Evolutionary conservation across 2,113 vertebrate genomes (phyloP).

Genomic region (Rhinoderma darwinii): DNA sequence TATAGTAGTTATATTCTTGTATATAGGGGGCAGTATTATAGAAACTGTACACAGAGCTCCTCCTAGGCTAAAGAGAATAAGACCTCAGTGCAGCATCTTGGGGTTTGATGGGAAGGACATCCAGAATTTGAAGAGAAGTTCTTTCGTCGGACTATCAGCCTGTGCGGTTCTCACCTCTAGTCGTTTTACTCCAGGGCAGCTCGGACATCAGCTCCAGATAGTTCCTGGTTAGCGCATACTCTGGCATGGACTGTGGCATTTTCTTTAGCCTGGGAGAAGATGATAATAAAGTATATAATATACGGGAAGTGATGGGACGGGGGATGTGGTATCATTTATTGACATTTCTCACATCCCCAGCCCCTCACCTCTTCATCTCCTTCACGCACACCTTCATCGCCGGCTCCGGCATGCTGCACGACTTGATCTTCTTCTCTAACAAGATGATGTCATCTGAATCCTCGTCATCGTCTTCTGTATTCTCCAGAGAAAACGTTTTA

Average conservation of each 20-base stretch:
- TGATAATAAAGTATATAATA: neutral
- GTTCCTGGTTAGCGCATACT: conserved; percentile 92
- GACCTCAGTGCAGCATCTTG: too few species aligned
- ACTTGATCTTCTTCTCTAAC: conserved; percentile 87
- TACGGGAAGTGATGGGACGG: neutral
- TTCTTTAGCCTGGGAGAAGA: conserved; percentile 90
- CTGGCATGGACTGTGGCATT: conserved; percentile 98
- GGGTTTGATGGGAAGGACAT: too few species aligned
- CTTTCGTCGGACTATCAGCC: neutral
- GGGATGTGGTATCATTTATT: too few species aligned
- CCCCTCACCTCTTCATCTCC: conserved; percentile 87
- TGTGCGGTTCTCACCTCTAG: conserved; percentile 77
- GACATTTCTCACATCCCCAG: neutral
- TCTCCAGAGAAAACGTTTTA: conserved; percentile 72
- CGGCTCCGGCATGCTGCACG: conserved; percentile 88
- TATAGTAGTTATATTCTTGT: too few species aligned
- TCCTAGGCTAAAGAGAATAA: too few species aligned
- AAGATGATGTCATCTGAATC: conserved; percentile 85
- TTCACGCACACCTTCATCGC: conserved; percentile 91
- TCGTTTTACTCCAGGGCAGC: conserved; percentile 93
- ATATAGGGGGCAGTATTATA: too few species aligned
- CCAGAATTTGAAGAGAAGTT: too few species aligned
- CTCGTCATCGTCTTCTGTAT: conserved; percentile 83
- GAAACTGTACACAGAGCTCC: too few species aligned
- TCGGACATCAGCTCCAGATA: conserved; percentile 98